Percentiles rank a stretch among this genome's conserved stretches.
These are phyloP conservation scores for Pseudanteris insignis DNA, from an alignment of 2,888 invertebrate species.

Conservation along the genomic window DNA sequence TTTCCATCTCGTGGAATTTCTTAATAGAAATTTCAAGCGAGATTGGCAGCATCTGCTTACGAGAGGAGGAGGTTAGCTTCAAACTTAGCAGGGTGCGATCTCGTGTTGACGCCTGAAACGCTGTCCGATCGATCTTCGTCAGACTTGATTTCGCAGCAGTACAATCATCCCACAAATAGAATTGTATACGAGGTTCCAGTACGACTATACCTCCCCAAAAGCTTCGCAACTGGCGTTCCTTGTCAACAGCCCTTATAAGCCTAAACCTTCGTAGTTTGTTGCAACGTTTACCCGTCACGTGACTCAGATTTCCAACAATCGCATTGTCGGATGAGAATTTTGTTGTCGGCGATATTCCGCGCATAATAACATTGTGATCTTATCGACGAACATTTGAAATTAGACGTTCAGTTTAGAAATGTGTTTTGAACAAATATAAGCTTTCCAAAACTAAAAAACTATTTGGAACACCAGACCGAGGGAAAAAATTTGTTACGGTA, in stretches of 20 bases:
- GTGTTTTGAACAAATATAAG: no score
- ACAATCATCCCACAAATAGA: constrained; percentile 67
- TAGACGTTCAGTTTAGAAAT: no score
- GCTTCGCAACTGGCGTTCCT: constrained; percentile 61
- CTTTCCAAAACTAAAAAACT: no score
- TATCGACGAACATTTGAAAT: no score
- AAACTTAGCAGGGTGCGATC: constrained; percentile 50
- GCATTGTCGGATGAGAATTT: not conserved
- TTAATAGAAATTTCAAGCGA: constrained; percentile 63
- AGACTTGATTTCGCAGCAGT: constrained; percentile 67
- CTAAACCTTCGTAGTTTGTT: constrained; percentile 29
- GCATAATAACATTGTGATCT: no score
- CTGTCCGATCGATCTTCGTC: constrained; percentile 66
- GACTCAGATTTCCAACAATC: constrained; percentile 14
- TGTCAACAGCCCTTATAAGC: constrained; percentile 58
- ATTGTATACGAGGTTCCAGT: constrained; percentile 61
- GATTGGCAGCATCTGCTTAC: constrained; percentile 64
- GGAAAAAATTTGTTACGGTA: no score
- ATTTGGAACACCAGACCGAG: no score
- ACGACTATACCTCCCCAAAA: constrained; percentile 52
- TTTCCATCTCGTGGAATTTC: constrained; percentile 56
- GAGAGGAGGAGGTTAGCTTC: constrained; percentile 43
- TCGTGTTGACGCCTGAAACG: constrained; percentile 64
- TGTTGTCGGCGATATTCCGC: no score
- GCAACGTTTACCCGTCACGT: constrained; percentile 28